A percentile compares a stretch with the other conserved stretches of the same genome.
Evolutionary conservation across 2,888 invertebrate genomes (phyloP).

Genomic region (Allolobophora icterica): DNA sequence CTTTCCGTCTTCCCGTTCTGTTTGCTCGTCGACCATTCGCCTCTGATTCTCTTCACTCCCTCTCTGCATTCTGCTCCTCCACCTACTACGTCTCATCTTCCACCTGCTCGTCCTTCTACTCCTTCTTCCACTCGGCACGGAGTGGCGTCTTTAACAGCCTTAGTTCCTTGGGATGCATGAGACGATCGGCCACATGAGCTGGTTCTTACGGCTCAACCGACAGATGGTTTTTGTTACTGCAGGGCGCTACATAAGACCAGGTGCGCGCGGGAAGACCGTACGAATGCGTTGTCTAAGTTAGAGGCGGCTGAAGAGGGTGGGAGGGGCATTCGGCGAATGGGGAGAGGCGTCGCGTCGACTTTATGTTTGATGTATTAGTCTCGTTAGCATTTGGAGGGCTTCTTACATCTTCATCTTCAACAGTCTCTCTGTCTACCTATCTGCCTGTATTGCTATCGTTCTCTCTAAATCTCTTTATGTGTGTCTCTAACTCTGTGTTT

Average conservation of each 20-base stretch:
- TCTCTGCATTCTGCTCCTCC: not conserved
- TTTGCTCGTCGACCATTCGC: too few relatives aligned
- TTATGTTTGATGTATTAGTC: conserved; percentile 7
- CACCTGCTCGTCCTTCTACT: not conserved
- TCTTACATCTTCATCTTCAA: not conserved
- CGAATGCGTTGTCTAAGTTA: not conserved
- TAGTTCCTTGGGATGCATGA: not conserved
- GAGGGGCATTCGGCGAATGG: not conserved
- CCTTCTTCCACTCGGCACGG: not conserved
- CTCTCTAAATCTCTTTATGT: not conserved
- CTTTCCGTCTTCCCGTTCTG: too few relatives aligned
- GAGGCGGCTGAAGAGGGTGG: not conserved
- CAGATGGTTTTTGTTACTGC: conserved; percentile 3
- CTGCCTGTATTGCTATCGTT: not conserved
- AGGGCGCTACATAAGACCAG: not conserved
- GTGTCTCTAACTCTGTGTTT: not conserved
- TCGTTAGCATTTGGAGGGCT: not conserved
- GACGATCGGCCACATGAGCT: not conserved
- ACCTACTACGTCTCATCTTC: not conserved
- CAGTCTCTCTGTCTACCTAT: not conserved
- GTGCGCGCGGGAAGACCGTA: not conserved
- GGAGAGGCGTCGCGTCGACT: not conserved
- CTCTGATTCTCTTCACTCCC: too few relatives aligned
- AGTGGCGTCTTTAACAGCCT: not conserved
- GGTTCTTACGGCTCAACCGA: not conserved